Evolutionary conservation across 2,113 vertebrate genomes (phyloP).

Genomic region (Pungitius pungitius): DNA sequence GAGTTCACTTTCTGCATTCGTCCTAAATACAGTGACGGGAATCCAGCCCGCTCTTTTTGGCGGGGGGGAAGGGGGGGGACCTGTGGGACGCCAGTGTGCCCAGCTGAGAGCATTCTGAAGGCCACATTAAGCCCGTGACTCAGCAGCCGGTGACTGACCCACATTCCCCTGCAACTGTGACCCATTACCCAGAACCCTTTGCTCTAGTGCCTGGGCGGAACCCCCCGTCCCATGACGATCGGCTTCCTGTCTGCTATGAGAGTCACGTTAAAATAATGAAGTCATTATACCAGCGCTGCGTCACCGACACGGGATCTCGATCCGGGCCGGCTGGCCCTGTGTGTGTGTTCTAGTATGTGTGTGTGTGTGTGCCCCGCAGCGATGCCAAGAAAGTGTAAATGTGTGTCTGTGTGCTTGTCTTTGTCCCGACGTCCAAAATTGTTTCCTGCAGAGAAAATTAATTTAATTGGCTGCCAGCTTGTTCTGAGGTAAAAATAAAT

Average conservation of each 20-base stretch:
- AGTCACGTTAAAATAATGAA: conserved; percentile 47
- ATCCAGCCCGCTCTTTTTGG: background rate
- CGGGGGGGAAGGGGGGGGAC: too few relatives aligned
- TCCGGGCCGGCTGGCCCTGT: background rate
- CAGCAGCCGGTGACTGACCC: conserved; percentile 56
- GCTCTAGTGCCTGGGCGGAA: conserved; percentile 37
- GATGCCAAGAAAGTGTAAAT: conserved; percentile 34
- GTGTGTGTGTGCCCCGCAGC: background rate
- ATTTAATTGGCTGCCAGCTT: conserved; percentile 1
- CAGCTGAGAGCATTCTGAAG: conserved; percentile 10
- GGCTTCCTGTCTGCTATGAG: conserved; percentile 45
- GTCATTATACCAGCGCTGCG: conserved; percentile 49
- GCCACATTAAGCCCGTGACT: conserved; percentile 53
- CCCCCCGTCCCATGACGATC: conserved; percentile 35
- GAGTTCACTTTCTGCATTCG: background rate
- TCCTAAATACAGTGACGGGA: background rate
- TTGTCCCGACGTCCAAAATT: too few relatives aligned
- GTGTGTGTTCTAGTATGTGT: background rate
- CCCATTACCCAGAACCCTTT: conserved; percentile 61
- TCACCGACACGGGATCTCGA: conserved; percentile 36
- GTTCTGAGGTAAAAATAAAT: conserved; percentile 9
- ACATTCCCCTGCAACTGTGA: conserved; percentile 58
- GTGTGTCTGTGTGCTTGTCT: conserved; percentile 7
- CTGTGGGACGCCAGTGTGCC: background rate
- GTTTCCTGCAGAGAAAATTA: too few relatives aligned